Conservation (phyloP, 2,888 invertebrate species). For the Mesochorus sp. region DNA sequence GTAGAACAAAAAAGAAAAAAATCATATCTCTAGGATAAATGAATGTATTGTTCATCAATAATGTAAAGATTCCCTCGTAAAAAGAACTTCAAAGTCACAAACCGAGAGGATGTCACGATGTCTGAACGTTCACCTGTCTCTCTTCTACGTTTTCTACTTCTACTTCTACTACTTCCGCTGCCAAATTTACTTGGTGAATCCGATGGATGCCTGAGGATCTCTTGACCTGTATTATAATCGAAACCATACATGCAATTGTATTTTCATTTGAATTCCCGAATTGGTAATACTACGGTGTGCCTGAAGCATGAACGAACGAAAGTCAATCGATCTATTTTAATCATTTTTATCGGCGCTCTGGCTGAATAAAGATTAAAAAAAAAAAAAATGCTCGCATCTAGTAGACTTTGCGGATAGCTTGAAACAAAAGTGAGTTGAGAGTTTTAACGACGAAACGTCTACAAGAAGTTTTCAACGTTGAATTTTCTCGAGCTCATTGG, state of each 20-base stretch:
- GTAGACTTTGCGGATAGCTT: no score
- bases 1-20: no score
- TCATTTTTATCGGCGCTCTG: no score
- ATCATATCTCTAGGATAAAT: not conserved
- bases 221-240: conserved; percentile 11
- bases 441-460: no score
- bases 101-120: conserved; percentile 45
- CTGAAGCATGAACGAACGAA: not conserved
- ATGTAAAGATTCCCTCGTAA: not conserved
- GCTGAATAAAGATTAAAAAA: no score
- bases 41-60: not conserved
- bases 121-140: conserved; percentile 7
- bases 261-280: not conserved
- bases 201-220: conserved; percentile 35
- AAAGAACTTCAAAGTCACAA: not conserved
- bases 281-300: not conserved
- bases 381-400: no score
- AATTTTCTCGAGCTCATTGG: not conserved
- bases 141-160: not conserved
- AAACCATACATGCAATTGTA: no score
- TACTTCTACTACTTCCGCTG: conserved; percentile 19
- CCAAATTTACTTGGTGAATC: not conserved
- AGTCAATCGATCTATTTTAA: no score
- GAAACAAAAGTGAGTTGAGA: no score
- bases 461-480: not conserved